phyloP scores from a whole-genome alignment of 2,888 invertebrate genomes.

The Lochmaea crataegi region DNA sequence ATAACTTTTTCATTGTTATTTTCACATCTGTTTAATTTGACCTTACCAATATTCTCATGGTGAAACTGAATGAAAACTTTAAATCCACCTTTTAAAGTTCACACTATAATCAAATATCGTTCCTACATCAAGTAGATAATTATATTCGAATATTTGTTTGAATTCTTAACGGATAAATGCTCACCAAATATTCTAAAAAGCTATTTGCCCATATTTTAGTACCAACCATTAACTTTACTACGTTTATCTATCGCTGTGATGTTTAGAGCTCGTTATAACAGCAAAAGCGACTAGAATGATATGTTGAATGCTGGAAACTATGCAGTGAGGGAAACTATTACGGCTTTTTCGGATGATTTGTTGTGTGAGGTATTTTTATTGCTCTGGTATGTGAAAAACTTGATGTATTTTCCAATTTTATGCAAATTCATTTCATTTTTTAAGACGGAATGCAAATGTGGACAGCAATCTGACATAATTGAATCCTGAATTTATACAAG shows the following conservation, averaged over 20 bases:
- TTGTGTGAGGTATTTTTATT: neutral
- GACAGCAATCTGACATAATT: no score
- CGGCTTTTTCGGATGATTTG: neutral
- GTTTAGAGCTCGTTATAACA: neutral
- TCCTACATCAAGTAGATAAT: no score
- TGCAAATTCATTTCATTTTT: neutral
- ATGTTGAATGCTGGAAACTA: neutral
- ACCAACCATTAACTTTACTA: neutral
- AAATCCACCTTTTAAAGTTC: no score
- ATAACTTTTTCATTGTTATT: no score
- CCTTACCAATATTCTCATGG: no score
- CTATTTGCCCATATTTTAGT: no score
- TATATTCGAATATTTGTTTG: no score
- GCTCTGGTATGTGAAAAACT: neutral
- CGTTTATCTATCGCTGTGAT: neutral
- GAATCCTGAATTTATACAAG: no score
- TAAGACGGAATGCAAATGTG: neutral
- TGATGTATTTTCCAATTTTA: neutral
- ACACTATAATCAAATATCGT: no score
- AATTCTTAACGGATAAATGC: neutral
- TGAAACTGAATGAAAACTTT: no score
- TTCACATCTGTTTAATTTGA: no score
- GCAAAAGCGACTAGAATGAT: neutral
- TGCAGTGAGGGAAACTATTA: neutral
- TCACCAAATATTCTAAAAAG: neutral